These are phyloP conservation scores for Chiloscyllium plagiosum DNA, from an alignment of 2,113 vertebrate genomes.

Conservation along the genomic window DNA sequence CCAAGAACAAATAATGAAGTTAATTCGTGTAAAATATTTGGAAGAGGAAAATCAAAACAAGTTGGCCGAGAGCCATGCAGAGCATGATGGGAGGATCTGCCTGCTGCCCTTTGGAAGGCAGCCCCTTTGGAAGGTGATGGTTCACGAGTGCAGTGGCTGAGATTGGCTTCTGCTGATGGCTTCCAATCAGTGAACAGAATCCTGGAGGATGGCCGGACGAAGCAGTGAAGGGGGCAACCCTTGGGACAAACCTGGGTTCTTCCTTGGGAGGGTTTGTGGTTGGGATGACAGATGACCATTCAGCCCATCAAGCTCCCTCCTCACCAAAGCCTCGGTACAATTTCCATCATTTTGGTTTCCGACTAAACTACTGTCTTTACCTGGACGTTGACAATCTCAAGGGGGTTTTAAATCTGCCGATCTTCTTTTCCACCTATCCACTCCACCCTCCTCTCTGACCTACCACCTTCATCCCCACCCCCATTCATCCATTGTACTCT, in stretches of 20 bases:
- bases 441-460: too few species aligned
- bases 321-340: neutral
- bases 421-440: too few species aligned
- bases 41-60: neutral
- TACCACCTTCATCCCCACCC: too few species aligned
- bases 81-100: neutral
- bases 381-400: neutral
- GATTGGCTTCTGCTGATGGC: neutral
- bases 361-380: neutral
- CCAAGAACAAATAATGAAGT: neutral
- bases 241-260: neutral
- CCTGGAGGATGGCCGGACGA: neutral
- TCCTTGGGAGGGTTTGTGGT: neutral
- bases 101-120: neutral
- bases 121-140: neutral
- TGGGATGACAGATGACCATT: neutral
- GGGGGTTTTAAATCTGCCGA: too few species aligned
- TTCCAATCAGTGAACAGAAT: neutral
- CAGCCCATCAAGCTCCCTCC: neutral
- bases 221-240: neutral
- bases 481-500: too few species aligned
- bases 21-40: neutral
- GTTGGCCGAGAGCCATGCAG: neutral
- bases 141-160: neutral
- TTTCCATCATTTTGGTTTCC: neutral